Conservation (phyloP, 2,113 vertebrate genomes). For the Gracilinanus agilis region DNA sequence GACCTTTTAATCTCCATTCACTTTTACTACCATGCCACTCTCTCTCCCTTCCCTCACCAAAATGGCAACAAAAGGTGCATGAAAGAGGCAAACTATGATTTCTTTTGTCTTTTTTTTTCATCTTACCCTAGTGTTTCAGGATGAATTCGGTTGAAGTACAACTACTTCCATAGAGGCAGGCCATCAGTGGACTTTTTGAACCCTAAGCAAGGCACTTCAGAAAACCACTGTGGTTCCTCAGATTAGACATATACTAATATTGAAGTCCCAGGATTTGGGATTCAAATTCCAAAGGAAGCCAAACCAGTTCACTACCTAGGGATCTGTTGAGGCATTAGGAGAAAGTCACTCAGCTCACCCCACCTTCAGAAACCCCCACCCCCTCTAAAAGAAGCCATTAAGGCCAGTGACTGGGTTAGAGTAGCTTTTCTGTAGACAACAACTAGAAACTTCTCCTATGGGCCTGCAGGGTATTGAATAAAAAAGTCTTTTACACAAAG, state of each 20-base stretch:
- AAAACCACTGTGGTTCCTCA: constrained; percentile 13
- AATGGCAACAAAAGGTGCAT: constrained; percentile 16
- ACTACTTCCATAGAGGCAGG: constrained; percentile 35
- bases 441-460: constrained; percentile 35
- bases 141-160: constrained; percentile 38
- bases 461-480: constrained; percentile 31
- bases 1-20: constrained; percentile 22
- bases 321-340: neutral
- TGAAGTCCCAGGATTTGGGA: neutral
- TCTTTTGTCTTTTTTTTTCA: constrained; percentile 19
- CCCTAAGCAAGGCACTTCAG: constrained; percentile 5
- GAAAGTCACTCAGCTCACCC: neutral
- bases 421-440: constrained; percentile 29
- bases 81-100: constrained; percentile 48
- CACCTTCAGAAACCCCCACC: neutral
- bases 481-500: constrained; percentile 45
- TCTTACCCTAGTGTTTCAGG: constrained; percentile 37
- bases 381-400: constrained; percentile 17
- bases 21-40: neutral
- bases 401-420: neutral
- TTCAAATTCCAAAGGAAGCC: constrained; percentile 18
- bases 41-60: constrained; percentile 31
- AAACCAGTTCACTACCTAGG: neutral
- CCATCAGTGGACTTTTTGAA: constrained; percentile 21
- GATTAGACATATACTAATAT: neutral